These are phyloP conservation scores for Xanthorhoe designata DNA, from an alignment of 2,888 invertebrate species.

Conservation along the genomic window DNA sequence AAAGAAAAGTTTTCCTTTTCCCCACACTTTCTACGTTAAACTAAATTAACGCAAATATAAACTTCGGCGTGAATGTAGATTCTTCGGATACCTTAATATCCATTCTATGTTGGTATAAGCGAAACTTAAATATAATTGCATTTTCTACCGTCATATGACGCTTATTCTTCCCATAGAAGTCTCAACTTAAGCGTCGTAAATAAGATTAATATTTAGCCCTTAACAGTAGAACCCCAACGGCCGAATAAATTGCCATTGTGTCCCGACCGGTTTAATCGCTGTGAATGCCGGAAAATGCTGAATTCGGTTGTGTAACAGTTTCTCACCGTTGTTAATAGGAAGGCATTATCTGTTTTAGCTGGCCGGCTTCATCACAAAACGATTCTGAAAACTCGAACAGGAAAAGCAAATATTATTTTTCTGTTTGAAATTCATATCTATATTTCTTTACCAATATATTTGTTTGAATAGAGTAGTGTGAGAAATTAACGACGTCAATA, in stretches of 20 bases:
- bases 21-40: too few relatives aligned
- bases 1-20: too few relatives aligned
- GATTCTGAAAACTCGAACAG: neutral
- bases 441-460: too few relatives aligned
- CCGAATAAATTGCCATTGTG: constrained; percentile 29
- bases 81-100: too few relatives aligned
- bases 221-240: constrained; percentile 32
- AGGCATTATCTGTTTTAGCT: neutral
- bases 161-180: neutral
- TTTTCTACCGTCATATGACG: neutral
- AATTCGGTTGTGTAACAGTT: neutral
- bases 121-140: neutral
- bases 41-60: too few relatives aligned
- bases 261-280: constrained; percentile 10
- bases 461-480: too few relatives aligned
- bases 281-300: constrained; percentile 10
- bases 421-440: neutral
- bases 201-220: constrained; percentile 37
- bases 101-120: too few relatives aligned
- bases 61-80: too few relatives aligned
- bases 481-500: too few relatives aligned
- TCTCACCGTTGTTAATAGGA: constrained; percentile 1
- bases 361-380: neutral
- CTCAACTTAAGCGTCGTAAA: constrained; percentile 25
- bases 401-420: neutral